These are phyloP conservation scores for Vireo griseus DNA, from an alignment of 2,797 vertebrate genomes.

Conservation along the genomic window DNA sequence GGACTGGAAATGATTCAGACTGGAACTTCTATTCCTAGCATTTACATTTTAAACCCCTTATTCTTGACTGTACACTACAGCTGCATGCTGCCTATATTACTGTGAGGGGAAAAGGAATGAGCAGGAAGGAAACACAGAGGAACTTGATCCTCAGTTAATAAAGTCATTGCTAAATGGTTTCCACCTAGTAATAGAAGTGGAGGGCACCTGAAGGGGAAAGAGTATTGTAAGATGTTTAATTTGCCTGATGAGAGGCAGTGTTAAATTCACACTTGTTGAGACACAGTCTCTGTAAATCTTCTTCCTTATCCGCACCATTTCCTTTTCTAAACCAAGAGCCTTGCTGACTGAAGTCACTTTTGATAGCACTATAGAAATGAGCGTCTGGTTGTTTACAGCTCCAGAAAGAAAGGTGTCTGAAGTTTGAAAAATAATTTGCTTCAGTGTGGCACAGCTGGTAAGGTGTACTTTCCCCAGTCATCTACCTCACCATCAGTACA, in stretches of 20 bases:
- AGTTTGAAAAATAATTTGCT: neutral
- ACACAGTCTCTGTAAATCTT: neutral
- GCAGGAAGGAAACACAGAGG: slow-evolving; percentile 3
- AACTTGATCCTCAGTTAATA: slow-evolving; percentile 1
- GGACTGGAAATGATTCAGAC: neutral
- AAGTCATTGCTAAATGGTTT: neutral
- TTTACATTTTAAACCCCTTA: neutral
- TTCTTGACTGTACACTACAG: neutral
- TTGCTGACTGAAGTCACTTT: neutral
- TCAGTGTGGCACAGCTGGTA: neutral
- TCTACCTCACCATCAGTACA: neutral
- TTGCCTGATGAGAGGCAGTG: neutral
- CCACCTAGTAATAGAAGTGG: neutral
- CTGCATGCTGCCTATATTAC: neutral
- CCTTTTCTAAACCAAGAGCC: neutral
- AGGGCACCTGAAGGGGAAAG: neutral
- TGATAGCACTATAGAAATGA: neutral
- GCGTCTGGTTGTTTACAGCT: neutral
- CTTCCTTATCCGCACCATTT: neutral
- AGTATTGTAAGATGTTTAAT: neutral
- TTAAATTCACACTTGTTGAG: neutral
- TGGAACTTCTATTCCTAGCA: neutral
- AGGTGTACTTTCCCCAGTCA: neutral
- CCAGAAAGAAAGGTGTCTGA: neutral
- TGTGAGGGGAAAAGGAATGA: neutral